A percentile compares a stretch with the other conserved stretches of the same genome.
These are phyloP conservation scores for Caenorhabditis macrosperma DNA, from an alignment of 2,888 invertebrate genomes.

Conservation along the genomic window DNA sequence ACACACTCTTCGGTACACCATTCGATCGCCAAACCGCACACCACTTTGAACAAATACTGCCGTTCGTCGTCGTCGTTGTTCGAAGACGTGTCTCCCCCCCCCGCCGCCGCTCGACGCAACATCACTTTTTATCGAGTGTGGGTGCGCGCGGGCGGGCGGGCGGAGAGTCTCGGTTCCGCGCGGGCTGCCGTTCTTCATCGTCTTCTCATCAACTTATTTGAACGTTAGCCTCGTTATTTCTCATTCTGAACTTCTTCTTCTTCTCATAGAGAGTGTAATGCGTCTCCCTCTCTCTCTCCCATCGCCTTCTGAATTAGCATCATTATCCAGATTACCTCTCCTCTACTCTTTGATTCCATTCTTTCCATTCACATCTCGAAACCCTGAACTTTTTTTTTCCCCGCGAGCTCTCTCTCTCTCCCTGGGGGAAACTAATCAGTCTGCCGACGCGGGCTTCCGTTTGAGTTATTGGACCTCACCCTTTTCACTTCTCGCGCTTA, in stretches of 20 bases:
- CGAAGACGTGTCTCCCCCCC: too few relatives aligned
- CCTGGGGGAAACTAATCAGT: not conserved
- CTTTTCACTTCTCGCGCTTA: not conserved
- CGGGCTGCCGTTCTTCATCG: too few relatives aligned
- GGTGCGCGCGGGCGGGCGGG: too few relatives aligned
- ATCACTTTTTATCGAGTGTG: too few relatives aligned
- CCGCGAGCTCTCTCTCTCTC: conserved; percentile 3
- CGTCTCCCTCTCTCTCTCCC: conserved; percentile 9
- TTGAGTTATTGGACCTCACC: conserved; percentile 3
- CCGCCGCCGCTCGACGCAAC: not conserved
- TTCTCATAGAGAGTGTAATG: not conserved
- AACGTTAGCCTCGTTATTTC: too few relatives aligned
- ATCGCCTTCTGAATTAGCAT: not conserved
- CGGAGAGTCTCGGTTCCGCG: too few relatives aligned
- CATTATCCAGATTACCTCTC: conserved; percentile 1
- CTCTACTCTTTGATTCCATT: not conserved
- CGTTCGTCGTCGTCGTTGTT: too few relatives aligned
- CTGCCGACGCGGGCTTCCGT: not conserved
- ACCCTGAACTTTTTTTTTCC: conserved; percentile 1
- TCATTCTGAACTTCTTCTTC: too few relatives aligned
- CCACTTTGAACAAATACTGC: conserved; percentile 11
- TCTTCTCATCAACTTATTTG: too few relatives aligned
- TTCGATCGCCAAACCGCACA: conserved; percentile 19
- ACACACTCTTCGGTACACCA: conserved; percentile 8
- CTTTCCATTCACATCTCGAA: not conserved